Evolutionary conservation across 37 sponge, comb jelly and placozoan genomes (phyloP), one percentile per base, ranked within the genome.

Genomic region (Trichoplax adhaerens): DNA sequence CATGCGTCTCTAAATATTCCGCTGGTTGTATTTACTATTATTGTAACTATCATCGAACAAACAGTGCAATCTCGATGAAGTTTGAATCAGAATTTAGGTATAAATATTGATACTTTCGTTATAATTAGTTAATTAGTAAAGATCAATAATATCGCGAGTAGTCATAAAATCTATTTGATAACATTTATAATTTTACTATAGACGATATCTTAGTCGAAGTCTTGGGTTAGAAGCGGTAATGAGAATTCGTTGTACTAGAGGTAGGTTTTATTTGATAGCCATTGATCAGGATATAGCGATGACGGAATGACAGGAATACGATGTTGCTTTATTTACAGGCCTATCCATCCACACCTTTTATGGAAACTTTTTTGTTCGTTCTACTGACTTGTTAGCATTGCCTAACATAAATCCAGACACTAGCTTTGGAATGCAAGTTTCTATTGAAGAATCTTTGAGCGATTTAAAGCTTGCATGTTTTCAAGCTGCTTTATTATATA

Each of bases 211-310:
- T 58, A 88, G 86, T 2, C 68, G 99, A 52, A 81, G 78, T 58
- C 83, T 96, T 66, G 99, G 93, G 10, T 96, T 88, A 80, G 99
- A 96, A 72, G 92, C 99, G 68, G 93, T 96, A 0, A 88, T 96
- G 87, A 71, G 99, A 75, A 84, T 96, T 49, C 82, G 99, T 62
- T 92, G 90, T 67, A 88, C 93, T 50, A 77, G 80, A 75, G 94
- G 94, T 81, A 61, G 56, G 74, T 72, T 6, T 54, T 29, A 29
- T 29, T 29, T 29, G 29, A 29, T 29, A 29, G 29, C 29, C 29
- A 29, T 29, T 29, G 29, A 29, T 29, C 29, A 29, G 29, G 29
- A 29, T 29, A 29, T 29, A 29, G 29, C 29, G 29, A 29, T 29
- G 29, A 29, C 29, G 29, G 29, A 29, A 29, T 29, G 29, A 29